Evolutionary conservation across 2,797 vertebrate genomes (phyloP).

Genomic region (Borostomias antarcticus): DNA sequence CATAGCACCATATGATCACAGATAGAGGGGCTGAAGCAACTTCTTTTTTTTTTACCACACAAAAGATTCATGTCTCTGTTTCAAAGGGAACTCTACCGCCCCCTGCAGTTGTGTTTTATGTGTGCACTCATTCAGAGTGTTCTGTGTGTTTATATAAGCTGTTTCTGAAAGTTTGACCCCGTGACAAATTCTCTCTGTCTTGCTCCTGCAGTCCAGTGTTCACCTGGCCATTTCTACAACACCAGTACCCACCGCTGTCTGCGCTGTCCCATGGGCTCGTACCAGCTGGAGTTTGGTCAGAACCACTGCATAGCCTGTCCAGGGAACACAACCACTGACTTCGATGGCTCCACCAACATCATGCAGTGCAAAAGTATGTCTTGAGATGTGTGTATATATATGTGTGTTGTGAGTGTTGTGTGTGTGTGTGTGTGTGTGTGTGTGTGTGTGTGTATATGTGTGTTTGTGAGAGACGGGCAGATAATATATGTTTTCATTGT

Average conservation of each 20-base stretch:
- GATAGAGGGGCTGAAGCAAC: too few species aligned
- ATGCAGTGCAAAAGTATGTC: conserved; percentile 96
- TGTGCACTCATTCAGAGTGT: not conserved
- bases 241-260: conserved; percentile 95
- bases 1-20: too few species aligned
- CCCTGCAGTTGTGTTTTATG: conserved; percentile 46
- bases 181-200: not conserved
- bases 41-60: too few species aligned
- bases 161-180: not conserved
- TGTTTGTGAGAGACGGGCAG: not conserved
- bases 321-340: conserved; percentile 95
- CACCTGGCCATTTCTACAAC: conserved; percentile 96
- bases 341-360: conserved; percentile 94
- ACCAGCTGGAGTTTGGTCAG: conserved; percentile 94
- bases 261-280: conserved; percentile 86
- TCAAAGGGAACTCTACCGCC: conserved; percentile 53
- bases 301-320: conserved; percentile 92
- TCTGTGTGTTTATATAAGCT: not conserved
- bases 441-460: conserved; percentile 17
- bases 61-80: not conserved
- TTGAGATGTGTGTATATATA: not conserved
- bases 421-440: not conserved
- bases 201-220: conserved; percentile 88
- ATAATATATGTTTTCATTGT: not conserved
- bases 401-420: too few species aligned